Evolutionary conservation across 2,797 vertebrate species (phyloP), one percentile per base, ranked within the genome.

Genomic region (Lagodon rhomboides): DNA sequence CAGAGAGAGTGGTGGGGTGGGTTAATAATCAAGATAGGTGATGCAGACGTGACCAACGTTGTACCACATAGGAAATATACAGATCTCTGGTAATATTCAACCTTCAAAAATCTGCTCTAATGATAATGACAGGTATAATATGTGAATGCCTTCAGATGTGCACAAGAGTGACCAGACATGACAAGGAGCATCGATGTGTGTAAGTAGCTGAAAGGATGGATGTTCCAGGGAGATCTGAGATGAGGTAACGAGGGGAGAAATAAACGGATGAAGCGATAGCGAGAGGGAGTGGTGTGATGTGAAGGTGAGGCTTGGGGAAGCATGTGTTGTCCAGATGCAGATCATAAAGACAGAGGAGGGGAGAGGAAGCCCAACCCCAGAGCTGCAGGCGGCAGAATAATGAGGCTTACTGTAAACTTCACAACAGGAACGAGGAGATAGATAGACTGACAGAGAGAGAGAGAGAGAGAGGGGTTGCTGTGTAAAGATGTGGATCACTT

Each of bases 271-370:
- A 50, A 76, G 59, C 0, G 47, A 75, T 17, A 23, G 49, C 58
- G 61, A 55, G 64, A 73, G 59, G 80, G 59, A 73, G 64, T 27
- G 71, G 22, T 60, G 62, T 17, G 66, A 53, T 73, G 75, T 85
- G 68, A 76, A 86, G 89, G 87, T 91, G 84, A 92, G 74, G 61
- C 58, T 64, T 65, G 38, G 51, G 75, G 64, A 76, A 75, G 63
- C 94, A 94, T 95, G 82, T 95, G 95, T 73, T 87, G 79, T 88
- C 95, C 95, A 95, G 94, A 95, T 95, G 95, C 82, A 72, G 60
- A 81, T 85, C 72, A 74, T 87, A 89, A 91, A 91, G 80, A 63
- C 49, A 56, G 49, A 68, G 47, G 43, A 61, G 59, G 43, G 65
- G 68, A 83, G 79, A 85, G 82, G 64, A 73, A 83, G 61, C 73